Base-by-base conservation (phyloP, 1,140 invertebrate species). In the Hetaerina americana region DNA sequence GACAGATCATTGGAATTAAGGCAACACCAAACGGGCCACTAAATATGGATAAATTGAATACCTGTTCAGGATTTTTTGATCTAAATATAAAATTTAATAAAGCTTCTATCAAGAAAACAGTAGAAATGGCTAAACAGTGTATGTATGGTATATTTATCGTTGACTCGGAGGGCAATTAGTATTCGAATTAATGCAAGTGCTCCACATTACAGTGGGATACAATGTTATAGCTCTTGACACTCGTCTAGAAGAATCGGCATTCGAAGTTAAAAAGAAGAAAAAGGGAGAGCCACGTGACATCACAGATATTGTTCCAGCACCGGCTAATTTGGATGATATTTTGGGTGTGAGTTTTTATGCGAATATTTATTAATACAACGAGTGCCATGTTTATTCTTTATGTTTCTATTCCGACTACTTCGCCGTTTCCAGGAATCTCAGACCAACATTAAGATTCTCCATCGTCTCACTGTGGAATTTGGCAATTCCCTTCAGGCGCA, bases 141-240 rank as follows among this genome's bases (percentile, higher is more conserved):
- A 57, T 18, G 22, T 5, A 5, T 57, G n/a, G n/a, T n/a, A n/a
- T n/a, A n/a, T n/a, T n/a, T n/a, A n/a, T n/a, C n/a, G n/a, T n/a
- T n/a, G n/a, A n/a, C n/a, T n/a, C n/a, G n/a, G n/a, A n/a, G n/a
- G n/a, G n/a, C n/a, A n/a, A n/a, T n/a, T n/a, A n/a, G n/a, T n/a
- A n/a, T n/a, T n/a, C n/a, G n/a, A n/a, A n/a, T n/a, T n/a, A n/a
- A n/a, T n/a, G n/a, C n/a, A n/a, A n/a, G n/a, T n/a, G n/a, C n/a
- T n/a, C n/a, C n/a, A n/a, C 10, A 3, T 76, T 76, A 15, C 70
- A 83, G 81, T 80, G 70, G 83, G 82, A 69, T 85, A 81, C 69
- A 76, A 76, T 72, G 82, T 80, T 6, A 74, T 84, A 24, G 82
- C 79, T 57, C 74, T 84, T 66, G 84, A 84, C 77, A 79, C 78